Percentiles rank a stretch among this genome's conserved stretches.
phyloP scores from a whole-genome alignment of 2,113 vertebrate genomes.

The Phocoena sinus region DNA sequence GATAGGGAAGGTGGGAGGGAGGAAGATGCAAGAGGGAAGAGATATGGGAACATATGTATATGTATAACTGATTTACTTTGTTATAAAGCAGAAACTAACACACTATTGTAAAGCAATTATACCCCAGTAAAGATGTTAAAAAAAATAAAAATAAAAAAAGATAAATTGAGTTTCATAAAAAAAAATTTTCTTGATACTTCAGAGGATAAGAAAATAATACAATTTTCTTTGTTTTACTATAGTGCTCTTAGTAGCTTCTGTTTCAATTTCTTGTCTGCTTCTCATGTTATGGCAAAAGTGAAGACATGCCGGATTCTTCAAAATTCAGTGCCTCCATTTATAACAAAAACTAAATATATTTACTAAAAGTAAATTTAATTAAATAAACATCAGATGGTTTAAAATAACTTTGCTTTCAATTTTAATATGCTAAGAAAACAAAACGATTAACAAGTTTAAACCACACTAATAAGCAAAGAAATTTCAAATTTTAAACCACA shows the following conservation, averaged over 20 bases:
- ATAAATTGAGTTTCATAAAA: too few relatives aligned
- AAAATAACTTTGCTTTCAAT: slow-evolving; percentile 15
- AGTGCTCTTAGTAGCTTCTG: neutral
- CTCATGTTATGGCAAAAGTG: neutral
- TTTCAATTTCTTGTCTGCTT: neutral
- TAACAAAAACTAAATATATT: slow-evolving; percentile 36
- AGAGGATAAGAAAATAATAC: neutral
- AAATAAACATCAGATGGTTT: neutral
- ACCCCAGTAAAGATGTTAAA: too few relatives aligned
- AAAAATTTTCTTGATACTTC: neutral
- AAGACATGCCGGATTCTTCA: slow-evolving; percentile 1
- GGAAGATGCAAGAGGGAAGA: too few relatives aligned
- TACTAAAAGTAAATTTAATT: slow-evolving; percentile 14
- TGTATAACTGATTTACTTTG: too few relatives aligned
- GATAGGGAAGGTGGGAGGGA: too few relatives aligned
- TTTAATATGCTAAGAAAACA: neutral
- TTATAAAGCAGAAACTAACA: too few relatives aligned
- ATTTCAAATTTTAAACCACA: neutral
- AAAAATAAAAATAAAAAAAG: too few relatives aligned
- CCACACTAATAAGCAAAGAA: neutral
- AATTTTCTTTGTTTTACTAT: neutral
- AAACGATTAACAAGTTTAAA: neutral
- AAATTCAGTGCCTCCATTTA: neutral
- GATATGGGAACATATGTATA: too few relatives aligned
- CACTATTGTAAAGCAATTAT: too few relatives aligned